Base-by-base conservation (phyloP, 2,888 invertebrate species). In the Dilophus febrilis region DNA sequence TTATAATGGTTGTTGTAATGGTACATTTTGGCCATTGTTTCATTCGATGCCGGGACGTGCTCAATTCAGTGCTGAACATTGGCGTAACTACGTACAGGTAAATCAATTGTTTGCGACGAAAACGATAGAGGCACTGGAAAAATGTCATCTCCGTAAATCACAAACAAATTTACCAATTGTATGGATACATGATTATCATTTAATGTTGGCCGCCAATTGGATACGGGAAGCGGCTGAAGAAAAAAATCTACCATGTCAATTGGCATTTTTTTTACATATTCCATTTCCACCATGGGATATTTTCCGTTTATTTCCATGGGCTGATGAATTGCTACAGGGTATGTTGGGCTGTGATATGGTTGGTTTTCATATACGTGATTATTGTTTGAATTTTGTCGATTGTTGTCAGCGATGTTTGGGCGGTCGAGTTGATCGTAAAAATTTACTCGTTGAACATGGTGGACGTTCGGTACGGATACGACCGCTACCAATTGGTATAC, bases 211-310 rank as follows among this genome's bases (percentile, higher is more conserved):
- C 12, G 87, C 91, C 29, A 87, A 86, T 58, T 86, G 86, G 74
- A 80, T 92, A 47, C 72, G 91, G 58, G 83, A 86, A 64, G 75
- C 76, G 51, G 81, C 80, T 1, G 86, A 86, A 51, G 83, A 85
- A 51, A 75, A 77, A 49, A 72, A 75, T 42, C 65, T 87, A 18
- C 71, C 73, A 44, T 79, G 78, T 54, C 85, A 86, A 56, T 63
- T 91, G 46, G 90, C 87, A 22, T 92, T 92, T 66, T 92, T 92
- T 64, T 68, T 92, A 44, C 92, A 92, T 63, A 92, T 92, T 53
- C 92, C 92, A 0, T 92, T 92, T 60, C 90, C 90, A 12, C 81
- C 90, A 12, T 91, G 90, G 85, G 91, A 91, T 53, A 87, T 90
- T 48, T 88, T 86, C 60, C 70, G 88, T 44, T 66, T 90, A 38